Evolutionary conservation across 2,888 invertebrate genomes (phyloP), one percentile per base, ranked within the genome.

Genomic region (Clivina fossor): DNA sequence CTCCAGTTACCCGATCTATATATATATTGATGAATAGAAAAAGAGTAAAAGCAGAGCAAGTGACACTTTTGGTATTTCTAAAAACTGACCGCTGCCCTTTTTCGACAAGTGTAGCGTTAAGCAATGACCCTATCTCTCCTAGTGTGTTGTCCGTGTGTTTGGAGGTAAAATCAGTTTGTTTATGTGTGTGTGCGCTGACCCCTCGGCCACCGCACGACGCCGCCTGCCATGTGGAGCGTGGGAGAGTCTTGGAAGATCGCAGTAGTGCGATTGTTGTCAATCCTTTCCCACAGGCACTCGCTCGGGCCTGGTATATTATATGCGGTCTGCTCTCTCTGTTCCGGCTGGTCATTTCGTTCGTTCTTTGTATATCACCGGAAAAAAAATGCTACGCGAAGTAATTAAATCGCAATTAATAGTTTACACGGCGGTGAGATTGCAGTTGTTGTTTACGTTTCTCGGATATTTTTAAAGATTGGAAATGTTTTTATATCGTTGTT

Each of bases 221-320:
- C 66, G 70, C 69, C 68, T 70, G n/a, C n/a, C 72, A 74, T 73
- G 69, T 72, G 68, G 75, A 76, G 76, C 76, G 76, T 76, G 77
- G 77, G 76, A 76, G 76, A 74, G 73, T 75, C 72, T 56, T 55
- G 22, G 38, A 53, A 53, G 53, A 53, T 53, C 53, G 53, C 53
- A 53, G 26, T n/a, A n/a, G n/a, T 51, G 32, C 32, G 51, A 51
- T 51, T 51, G 48, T 48, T 49, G 53, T 53, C 53, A 53, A 53
- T 43, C 53, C 53, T 32, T 53, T 53, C 53, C 53, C 53, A 53
- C 51, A 51, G 13, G 32, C 26, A 13, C n/a, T 13, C 30, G 11
- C 16, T n/a, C n/a, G n/a, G n/a, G n/a, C n/a, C n/a, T n/a, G n/a
- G n/a, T n/a, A n/a, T n/a, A n/a, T n/a, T n/a, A n/a, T n/a, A n/a